Evolutionary conservation across 92 coral and sea anemone species (phyloP).

Genomic region (Actinostola sp.): DNA sequence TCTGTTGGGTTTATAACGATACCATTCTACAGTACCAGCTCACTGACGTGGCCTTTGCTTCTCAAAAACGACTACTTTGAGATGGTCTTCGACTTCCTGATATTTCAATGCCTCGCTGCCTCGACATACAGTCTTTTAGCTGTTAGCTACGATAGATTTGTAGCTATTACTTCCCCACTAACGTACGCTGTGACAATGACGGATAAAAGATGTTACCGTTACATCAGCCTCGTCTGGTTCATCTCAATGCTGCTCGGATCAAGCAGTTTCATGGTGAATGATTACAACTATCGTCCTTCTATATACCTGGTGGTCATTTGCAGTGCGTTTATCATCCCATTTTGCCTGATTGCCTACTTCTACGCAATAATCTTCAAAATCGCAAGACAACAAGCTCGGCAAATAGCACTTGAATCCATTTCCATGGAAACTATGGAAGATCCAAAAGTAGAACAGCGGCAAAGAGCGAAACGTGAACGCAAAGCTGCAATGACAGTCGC

Average conservation of each 20-base stretch:
- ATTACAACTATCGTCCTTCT: neutral
- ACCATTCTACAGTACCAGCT: slow-evolving; percentile 10
- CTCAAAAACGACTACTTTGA: slow-evolving; percentile 15
- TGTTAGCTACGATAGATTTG: slow-evolving; percentile 39
- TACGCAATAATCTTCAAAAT: slow-evolving; percentile 27
- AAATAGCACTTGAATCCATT: too few species aligned
- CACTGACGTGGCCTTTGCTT: slow-evolving; percentile 23
- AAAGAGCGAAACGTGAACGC: slow-evolving; percentile 16
- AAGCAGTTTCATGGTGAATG: slow-evolving; percentile 11
- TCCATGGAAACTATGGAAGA: too few species aligned
- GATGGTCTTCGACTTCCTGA: slow-evolving; percentile 17
- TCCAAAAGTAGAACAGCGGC: neutral
- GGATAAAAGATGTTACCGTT: neutral
- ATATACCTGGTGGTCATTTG: slow-evolving; percentile 10
- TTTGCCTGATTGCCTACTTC: slow-evolving; percentile 22
- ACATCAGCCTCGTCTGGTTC: slow-evolving; percentile 10
- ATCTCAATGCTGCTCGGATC: neutral
- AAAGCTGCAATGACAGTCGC: slow-evolving; percentile 54
- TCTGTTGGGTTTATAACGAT: slow-evolving; percentile 1
- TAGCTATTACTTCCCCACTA: slow-evolving; percentile 30
- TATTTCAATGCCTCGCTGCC: slow-evolving; percentile 18
- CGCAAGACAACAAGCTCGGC: slow-evolving; percentile 29
- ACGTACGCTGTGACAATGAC: slow-evolving; percentile 7
- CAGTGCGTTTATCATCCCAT: slow-evolving; percentile 22
- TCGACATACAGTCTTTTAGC: slow-evolving; percentile 31